Percentiles rank a stretch among this genome's conserved stretches.
These are phyloP conservation scores for Condylura cristata DNA, from an alignment of 2,113 vertebrate genomes.

Conservation along the genomic window DNA sequence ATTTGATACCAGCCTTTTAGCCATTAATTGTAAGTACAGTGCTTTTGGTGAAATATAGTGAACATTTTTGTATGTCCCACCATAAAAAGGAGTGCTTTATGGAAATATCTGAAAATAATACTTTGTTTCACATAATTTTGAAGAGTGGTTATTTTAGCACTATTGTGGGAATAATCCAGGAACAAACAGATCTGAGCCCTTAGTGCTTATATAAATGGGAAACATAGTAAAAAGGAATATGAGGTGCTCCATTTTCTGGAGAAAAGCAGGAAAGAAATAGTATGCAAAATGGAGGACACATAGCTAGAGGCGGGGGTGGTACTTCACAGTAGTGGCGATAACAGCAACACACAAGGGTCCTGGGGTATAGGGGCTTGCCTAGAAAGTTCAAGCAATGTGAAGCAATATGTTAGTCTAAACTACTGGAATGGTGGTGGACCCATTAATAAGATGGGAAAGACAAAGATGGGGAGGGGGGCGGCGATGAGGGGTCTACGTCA, in stretches of 20 bases:
- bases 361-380: not conserved
- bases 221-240: not conserved
- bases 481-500: not conserved
- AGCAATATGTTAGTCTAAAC: not conserved
- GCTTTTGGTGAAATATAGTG: not conserved
- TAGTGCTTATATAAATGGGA: not conserved
- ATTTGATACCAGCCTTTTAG: not conserved
- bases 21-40: not conserved
- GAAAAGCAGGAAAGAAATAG: not conserved
- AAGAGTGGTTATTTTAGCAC: not conserved
- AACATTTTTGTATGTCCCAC: not conserved
- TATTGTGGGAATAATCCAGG: not conserved
- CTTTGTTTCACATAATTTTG: not conserved
- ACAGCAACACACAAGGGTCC: not conserved
- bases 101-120: not conserved
- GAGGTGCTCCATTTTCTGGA: not conserved
- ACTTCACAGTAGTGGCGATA: not conserved
- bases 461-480: not conserved
- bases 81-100: not conserved
- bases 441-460: not conserved
- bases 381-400: not conserved
- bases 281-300: not conserved
- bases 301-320: not conserved
- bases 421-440: not conserved
- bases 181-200: not conserved